Percentiles rank a stretch among this genome's conserved stretches.
Evolutionary conservation across 1,140 invertebrate genomes (phyloP).

Genomic region (Anadara kagoshimensis): DNA sequence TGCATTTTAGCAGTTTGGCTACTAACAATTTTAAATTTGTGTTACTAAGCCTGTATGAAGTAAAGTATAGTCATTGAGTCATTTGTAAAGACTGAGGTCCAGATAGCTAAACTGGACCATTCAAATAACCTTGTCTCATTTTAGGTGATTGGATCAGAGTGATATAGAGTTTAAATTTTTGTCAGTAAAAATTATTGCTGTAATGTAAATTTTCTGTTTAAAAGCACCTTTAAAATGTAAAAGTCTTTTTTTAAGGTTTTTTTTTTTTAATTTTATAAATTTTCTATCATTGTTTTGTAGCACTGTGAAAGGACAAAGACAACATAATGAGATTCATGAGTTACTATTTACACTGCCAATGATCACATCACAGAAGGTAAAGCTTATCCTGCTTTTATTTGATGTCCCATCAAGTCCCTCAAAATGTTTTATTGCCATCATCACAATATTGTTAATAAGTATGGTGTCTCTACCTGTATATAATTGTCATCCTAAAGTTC

Average conservation of each 20-base stretch:
- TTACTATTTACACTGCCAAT: slow-evolving; percentile 21
- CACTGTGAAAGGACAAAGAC: slow-evolving; percentile 10
- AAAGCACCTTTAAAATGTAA: no score
- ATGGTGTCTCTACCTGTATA: no score
- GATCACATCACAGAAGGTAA: slow-evolving; percentile 15
- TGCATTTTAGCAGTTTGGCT: not conserved
- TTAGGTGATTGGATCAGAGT: not conserved
- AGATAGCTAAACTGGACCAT: not conserved
- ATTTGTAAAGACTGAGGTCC: not conserved
- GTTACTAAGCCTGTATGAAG: no score
- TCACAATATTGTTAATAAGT: no score
- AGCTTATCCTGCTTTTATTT: no score
- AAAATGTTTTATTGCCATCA: not conserved
- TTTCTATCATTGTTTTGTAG: slow-evolving; percentile 4
- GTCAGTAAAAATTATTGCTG: no score
- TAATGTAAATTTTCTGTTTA: no score
- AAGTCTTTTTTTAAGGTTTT: not conserved
- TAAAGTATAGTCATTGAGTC: no score
- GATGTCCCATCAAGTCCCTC: no score
- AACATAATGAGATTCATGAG: not conserved
- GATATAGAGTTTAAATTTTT: no score
- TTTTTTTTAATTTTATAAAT: not conserved
- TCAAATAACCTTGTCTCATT: not conserved
- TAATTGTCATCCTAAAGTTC: no score
- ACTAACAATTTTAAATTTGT: no score